Evolutionary conservation across 2,797 vertebrate species (phyloP), one percentile per base, ranked within the genome.

Genomic region (Paratrypauchen microcephalus): DNA sequence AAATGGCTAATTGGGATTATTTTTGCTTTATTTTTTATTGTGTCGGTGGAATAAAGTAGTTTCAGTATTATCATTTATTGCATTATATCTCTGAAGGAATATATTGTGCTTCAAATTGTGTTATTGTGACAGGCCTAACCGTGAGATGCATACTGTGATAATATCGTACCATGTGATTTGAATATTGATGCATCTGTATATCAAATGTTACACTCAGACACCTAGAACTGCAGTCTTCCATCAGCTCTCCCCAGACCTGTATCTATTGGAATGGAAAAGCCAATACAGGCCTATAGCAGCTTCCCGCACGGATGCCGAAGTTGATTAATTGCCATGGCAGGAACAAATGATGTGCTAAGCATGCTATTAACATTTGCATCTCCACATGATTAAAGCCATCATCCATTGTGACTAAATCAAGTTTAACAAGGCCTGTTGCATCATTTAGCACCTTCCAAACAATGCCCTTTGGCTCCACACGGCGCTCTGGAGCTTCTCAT

Each of bases 311-410:
- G 85, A 80, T 82, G 87, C 78, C 60, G 52, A 79, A 61, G 83
- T 84, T 91, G 91, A 94, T 93, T 93, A 94, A 94, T 93, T 92
- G 89, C 78, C 84, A 83, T 84, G 89, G 77, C 89, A 87, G 80
- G 88, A 93, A 94, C 91, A 93, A 93, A 93, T 87, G 89, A 91
- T 85, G 81, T 89, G 90, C 90, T 93, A 91, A 91, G 89, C 89
- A 88, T 72, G 78, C 89, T 91, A 92, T 95, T 95, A 93, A 93
- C 91, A 92, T 92, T 90, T 90, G 82, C 90, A 92, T 89, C 86
- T 82, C 90, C 85, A 83, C 90, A 87, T 92, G 92, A 94, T 93
- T 93, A 93, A 94, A 93, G 86, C 88, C 89, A 94, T 91, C 86
- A 88, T 92, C 91, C 91, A 85, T 93, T 91, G 89, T 87, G 92